Conservation (phyloP, 2,888 invertebrate genomes). For the Pseudoips prasinana region DNA sequence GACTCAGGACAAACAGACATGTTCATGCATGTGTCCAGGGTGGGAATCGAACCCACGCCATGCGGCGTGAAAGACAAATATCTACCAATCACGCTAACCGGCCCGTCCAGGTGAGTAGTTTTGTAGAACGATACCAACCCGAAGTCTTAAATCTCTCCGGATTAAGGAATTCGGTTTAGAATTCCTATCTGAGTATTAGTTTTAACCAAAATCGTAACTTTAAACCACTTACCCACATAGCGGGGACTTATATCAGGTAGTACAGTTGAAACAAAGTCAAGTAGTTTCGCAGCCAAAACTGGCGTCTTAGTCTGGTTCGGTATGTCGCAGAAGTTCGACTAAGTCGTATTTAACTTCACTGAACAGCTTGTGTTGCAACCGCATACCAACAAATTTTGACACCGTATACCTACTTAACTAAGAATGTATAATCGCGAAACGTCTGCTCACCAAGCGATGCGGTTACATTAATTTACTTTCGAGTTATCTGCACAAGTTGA, state of each 20-base stretch:
- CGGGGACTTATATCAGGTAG: slow-evolving; percentile 30
- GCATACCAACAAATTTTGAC: slow-evolving; percentile 76
- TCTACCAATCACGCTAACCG: no score
- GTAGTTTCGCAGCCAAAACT: slow-evolving; percentile 59
- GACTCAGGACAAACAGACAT: no score
- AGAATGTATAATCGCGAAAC: slow-evolving; percentile 45
- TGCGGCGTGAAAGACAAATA: no score
- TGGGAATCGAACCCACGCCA: no score
- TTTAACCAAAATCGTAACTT: slow-evolving; percentile 20
- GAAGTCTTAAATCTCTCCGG: no score
- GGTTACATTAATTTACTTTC: slow-evolving; percentile 51
- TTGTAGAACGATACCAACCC: no score
- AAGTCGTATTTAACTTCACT: slow-evolving; percentile 75
- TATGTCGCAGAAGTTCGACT: slow-evolving; percentile 67
- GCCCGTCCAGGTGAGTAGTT: no score
- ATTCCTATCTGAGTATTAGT: slow-evolving; percentile 8
- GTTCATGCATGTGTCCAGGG: no score
- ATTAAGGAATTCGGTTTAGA: neutral
- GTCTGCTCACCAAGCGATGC: slow-evolving; percentile 22
- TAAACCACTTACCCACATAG: slow-evolving; percentile 9
- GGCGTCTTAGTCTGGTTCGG: slow-evolving; percentile 63
- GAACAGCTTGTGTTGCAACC: slow-evolving; percentile 72
- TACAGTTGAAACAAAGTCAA: slow-evolving; percentile 43
- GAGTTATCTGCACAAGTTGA: slow-evolving; percentile 41
- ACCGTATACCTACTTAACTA: slow-evolving; percentile 47